Base-by-base conservation (phyloP, 1,140 invertebrate species). In the Drosophila nikananu region DNA sequence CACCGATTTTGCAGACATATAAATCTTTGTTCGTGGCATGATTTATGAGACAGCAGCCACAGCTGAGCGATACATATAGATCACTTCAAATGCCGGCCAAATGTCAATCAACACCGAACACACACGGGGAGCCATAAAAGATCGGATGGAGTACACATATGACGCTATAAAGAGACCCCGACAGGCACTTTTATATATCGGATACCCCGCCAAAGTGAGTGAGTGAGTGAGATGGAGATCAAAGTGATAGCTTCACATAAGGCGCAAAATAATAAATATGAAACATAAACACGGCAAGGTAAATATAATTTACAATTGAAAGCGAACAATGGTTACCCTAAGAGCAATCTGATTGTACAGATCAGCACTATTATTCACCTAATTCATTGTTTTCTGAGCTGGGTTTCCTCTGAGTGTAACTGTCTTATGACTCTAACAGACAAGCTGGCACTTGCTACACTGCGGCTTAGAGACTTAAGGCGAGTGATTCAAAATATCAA, bases 71-170 rank as follows among this genome's bases (percentile, higher is more conserved):
- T 57, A 30, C 67, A 62, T 80, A 86, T 80, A 74, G 67, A 80
- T 65, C 80, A 87, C 55, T 71, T 82, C 62, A 87, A 83, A 80
- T 67, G 64, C 72, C 76, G 81, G 80, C 42, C 81, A 84, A 87
- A 87, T 90, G 86, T 87, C 84, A 89, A 87, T 87, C 84, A 86
- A 49, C 59, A 55, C 52, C 44, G 64, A 74, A 74, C 25, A 49
- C 67, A 60, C 48, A 41, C 63, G 59, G 58, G 51, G 62, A 49
- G 64, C 63, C 63, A 74, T 39, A 65, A 39, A 49, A 64, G 62
- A 72, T 63, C 70, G 60, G 61, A 46, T 83, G 48, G 32, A 61
- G 46, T 52, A 46, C 25, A 77, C 37, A 73, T 60, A 48, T 49
- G 59, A 15, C 19, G 66, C 19, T 41, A 37, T 37, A 59, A 35